Percentiles rank a stretch among this genome's conserved stretches.
phyloP scores from a whole-genome alignment of 2,888 invertebrate genomes.

The Tanytarsus gracilentus region DNA sequence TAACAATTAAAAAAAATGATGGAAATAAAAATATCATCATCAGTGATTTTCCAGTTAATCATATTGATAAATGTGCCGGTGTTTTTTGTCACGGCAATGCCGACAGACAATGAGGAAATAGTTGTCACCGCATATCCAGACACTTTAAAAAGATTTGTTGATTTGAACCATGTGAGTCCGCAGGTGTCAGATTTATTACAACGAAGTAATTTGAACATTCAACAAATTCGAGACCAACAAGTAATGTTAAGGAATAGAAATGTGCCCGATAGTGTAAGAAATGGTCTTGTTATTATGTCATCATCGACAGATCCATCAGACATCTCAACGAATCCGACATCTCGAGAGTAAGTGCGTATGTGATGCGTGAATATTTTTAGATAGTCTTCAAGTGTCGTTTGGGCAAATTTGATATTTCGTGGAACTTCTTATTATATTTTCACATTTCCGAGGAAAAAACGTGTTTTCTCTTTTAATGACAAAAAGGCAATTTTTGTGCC shows the following conservation, averaged over 20 bases:
- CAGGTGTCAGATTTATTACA: constrained; percentile 15
- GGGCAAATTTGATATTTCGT: no score
- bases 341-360: constrained; percentile 23
- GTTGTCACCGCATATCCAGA: constrained; percentile 17
- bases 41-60: not conserved
- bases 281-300: constrained; percentile 14
- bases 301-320: not conserved
- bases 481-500: no score
- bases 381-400: no score
- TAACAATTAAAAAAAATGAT: not conserved
- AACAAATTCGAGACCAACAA: not conserved
- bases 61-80: not conserved
- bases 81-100: not conserved
- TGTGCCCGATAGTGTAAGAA: not conserved
- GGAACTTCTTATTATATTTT: no score
- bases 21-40: not conserved
- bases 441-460: no score
- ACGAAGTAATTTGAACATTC: not conserved
- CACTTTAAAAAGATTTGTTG: not conserved
- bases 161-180: constrained; percentile 11
- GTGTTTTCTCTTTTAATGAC: no score
- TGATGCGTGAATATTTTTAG: constrained; percentile 7
- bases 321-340: no score
- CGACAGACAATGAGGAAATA: not conserved
- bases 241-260: not conserved